Conservation (phyloP, 2,113 vertebrate species). For the Poeciliopsis occidentalis region DNA sequence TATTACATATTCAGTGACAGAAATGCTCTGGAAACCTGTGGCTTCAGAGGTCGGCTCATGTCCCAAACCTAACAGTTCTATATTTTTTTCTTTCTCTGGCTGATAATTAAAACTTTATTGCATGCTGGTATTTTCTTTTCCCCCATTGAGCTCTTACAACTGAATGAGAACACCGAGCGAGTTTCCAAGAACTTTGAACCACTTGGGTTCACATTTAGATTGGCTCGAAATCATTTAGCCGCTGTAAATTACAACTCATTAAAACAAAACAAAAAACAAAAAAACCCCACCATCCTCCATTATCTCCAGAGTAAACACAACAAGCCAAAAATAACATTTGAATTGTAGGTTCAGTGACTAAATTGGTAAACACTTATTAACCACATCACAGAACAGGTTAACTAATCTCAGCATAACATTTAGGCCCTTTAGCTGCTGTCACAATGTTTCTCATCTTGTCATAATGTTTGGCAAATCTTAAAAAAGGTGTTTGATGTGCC, state of each 20-base stretch:
- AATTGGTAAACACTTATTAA: no score
- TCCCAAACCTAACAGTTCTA: no score
- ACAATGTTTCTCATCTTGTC: no score
- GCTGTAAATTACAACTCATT: not conserved
- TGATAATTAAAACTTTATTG: not conserved
- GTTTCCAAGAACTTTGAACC: not conserved
- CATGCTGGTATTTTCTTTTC: not conserved
- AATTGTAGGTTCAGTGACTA: no score
- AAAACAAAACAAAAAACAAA: not conserved
- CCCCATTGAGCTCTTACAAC: not conserved
- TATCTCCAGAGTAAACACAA: no score
- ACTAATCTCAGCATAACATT: no score
- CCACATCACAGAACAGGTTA: no score
- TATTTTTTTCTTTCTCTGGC: not conserved
- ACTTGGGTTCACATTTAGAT: not conserved
- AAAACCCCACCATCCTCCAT: no score
- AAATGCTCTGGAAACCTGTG: not conserved
- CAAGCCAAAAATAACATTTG: no score
- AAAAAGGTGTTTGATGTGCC: no score
- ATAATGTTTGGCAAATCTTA: no score
- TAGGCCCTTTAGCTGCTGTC: no score
- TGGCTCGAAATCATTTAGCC: not conserved
- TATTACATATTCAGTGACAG: not conserved
- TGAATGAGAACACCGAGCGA: not conserved
- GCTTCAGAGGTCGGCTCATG: not conserved